A percentile compares a stretch with the other conserved stretches of the same genome.
Conservation (phyloP, 2,113 vertebrate species). For the Steatornis caripensis region DNA sequence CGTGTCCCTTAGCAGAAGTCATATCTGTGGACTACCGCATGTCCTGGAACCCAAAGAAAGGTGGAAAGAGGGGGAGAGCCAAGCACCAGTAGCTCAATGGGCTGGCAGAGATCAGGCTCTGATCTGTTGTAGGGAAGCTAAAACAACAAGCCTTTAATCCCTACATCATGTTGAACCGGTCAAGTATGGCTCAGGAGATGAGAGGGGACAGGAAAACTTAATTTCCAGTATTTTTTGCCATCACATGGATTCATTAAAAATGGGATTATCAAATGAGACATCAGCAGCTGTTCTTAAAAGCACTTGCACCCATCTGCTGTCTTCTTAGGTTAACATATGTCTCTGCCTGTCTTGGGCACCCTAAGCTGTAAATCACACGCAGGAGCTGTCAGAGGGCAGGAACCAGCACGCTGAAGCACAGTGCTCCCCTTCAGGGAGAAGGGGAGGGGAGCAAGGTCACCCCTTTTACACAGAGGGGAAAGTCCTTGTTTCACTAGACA, state of each 20-base stretch:
- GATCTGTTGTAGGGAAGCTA: background rate
- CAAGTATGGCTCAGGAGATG: conserved; percentile 4
- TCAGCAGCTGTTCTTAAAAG: conserved; percentile 47
- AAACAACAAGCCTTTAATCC: conserved; percentile 44
- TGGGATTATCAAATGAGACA: conserved; percentile 12
- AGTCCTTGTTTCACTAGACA: background rate
- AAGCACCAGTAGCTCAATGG: background rate
- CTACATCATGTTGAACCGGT: background rate
- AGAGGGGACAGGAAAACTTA: conserved; percentile 1
- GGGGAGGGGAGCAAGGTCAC: background rate
- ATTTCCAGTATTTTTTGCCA: background rate
- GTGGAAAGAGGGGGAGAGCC: background rate
- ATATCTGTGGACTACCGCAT: background rate
- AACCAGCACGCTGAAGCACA: background rate
- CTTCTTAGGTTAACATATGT: background rate
- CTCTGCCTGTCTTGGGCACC: background rate
- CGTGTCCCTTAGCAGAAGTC: background rate
- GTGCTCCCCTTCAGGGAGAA: background rate
- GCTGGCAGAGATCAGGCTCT: background rate
- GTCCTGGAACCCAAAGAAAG: background rate
- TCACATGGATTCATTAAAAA: background rate
- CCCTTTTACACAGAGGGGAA: background rate
- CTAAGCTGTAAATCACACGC: background rate
- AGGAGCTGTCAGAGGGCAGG: background rate
- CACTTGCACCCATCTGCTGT: conserved; percentile 21